Conservation (phyloP, 2,113 vertebrate species). For the human (Homo sapiens) region GRCh38 chr7:80679501-80680000, state of each 20-base stretch:
- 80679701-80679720: background rate
- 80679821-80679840: background rate
- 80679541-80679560: background rate
- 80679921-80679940: background rate
- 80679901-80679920: background rate
- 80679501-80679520: background rate
- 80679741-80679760: background rate
- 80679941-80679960: background rate
- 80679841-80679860: background rate
- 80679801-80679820: background rate
- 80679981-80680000: background rate
- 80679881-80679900: background rate
- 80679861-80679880: background rate
- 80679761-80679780: background rate
- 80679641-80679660: background rate
- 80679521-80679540: background rate
- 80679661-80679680: background rate
- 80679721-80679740: slow-evolving; percentile 10
- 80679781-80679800: background rate
- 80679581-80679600: background rate
- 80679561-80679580: background rate
- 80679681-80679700: background rate
- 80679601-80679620: background rate
- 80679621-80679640: background rate
- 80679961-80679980: background rate